phyloP scores from a whole-genome alignment of 2,888 invertebrate species.

The Spilosoma lubricipeda region DNA sequence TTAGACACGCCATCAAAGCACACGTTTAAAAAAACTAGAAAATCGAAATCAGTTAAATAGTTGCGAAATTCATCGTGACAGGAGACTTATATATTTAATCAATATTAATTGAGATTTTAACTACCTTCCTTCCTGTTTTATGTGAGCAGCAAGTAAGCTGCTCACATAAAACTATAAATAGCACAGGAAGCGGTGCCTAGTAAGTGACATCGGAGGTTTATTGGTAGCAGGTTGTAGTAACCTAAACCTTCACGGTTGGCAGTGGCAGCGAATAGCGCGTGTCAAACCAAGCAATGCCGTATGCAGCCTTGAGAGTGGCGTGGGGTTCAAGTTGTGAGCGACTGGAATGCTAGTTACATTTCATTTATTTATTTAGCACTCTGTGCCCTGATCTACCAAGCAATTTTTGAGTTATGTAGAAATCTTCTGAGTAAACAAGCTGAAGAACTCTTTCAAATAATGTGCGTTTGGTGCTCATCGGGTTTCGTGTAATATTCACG shows the following conservation, averaged over 20 bases:
- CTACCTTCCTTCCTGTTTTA: too few species aligned
- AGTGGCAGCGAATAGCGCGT: conserved; percentile 60
- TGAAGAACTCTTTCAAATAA: too few species aligned
- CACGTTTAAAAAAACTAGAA: too few species aligned
- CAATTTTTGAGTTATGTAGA: too few species aligned
- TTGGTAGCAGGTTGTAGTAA: conserved; percentile 48
- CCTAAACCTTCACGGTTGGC: conserved; percentile 76
- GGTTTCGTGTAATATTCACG: too few species aligned
- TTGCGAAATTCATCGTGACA: too few species aligned
- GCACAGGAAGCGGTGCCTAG: background rate
- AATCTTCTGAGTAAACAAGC: too few species aligned
- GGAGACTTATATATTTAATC: background rate
- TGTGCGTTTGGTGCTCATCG: too few species aligned
- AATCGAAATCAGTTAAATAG: too few species aligned
- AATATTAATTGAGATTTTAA: background rate
- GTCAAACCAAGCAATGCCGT: conserved; percentile 60
- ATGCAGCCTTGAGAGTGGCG: conserved; percentile 64
- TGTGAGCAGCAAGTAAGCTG: background rate
- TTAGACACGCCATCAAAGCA: too few species aligned
- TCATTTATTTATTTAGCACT: background rate
- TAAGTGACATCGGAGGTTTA: conserved; percentile 13
- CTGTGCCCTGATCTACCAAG: background rate
- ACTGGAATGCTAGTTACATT: background rate
- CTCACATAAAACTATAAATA: conserved; percentile 3
- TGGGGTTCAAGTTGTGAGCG: conserved; percentile 45